These are phyloP conservation scores for Pomacea canaliculata DNA, from an alignment of 2,888 invertebrate genomes.

Conservation along the genomic window DNA sequence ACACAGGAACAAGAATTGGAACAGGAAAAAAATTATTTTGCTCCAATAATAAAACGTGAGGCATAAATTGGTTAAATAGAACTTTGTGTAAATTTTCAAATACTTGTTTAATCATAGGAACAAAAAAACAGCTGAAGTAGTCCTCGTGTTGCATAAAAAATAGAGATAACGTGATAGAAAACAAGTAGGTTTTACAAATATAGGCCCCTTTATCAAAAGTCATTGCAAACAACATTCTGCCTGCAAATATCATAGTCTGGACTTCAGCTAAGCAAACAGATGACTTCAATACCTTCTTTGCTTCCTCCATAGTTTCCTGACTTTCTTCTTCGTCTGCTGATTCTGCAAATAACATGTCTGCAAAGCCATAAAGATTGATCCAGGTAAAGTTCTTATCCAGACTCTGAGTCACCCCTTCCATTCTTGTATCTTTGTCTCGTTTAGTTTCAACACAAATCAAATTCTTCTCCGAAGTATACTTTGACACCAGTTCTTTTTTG, in stretches of 20 bases:
- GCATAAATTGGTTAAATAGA: too few species aligned
- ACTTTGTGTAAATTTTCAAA: neutral
- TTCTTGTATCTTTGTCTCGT: slow-evolving; percentile 32
- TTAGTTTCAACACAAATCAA: slow-evolving; percentile 1
- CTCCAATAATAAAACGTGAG: neutral
- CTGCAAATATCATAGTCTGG: neutral
- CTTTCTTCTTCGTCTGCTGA: neutral
- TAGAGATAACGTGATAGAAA: too few species aligned
- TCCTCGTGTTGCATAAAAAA: too few species aligned
- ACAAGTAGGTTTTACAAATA: neutral
- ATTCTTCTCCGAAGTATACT: neutral
- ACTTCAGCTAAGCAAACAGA: neutral
- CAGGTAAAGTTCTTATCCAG: slow-evolving; percentile 34
- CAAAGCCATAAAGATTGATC: slow-evolving; percentile 26
- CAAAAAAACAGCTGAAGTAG: neutral
- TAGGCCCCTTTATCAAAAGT: too few species aligned
- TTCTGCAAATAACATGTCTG: neutral
- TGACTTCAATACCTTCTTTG: neutral
- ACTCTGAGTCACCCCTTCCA: slow-evolving; percentile 16
- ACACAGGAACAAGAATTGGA: neutral
- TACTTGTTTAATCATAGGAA: neutral
- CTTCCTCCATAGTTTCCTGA: neutral
- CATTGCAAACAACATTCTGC: too few species aligned
- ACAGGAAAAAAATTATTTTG: neutral
- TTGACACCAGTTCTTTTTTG: neutral